A percentile compares a stretch with the other conserved stretches of the same genome.
phyloP scores from a whole-genome alignment of 2,113 vertebrate species.

The Caranx melampygus region DNA sequence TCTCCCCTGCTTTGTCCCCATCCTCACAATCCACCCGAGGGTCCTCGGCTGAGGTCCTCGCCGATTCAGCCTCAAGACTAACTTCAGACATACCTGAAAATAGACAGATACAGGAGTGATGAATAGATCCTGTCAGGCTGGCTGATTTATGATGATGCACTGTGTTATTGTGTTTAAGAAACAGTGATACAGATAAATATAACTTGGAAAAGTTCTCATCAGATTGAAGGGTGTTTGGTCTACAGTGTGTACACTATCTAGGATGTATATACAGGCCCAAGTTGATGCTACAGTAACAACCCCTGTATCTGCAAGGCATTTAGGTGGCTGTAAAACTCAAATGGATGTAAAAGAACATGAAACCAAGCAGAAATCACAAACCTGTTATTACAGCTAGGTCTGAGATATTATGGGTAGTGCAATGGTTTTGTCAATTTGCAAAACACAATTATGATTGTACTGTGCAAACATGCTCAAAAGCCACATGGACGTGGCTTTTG shows the following conservation, averaged over 20 bases:
- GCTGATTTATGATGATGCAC: neutral
- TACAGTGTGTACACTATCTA: too few species aligned
- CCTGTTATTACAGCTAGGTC: neutral
- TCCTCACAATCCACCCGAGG: slow-evolving; percentile 68
- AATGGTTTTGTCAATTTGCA: too few species aligned
- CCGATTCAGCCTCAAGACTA: slow-evolving; percentile 81
- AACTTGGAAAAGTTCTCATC: too few species aligned
- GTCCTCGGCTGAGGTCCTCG: slow-evolving; percentile 70
- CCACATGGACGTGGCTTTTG: too few species aligned
- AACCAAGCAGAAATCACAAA: neutral
- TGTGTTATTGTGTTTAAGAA: neutral
- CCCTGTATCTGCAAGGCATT: neutral
- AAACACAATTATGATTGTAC: neutral
- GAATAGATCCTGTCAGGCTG: slow-evolving; percentile 40
- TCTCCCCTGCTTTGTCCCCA: slow-evolving; percentile 61
- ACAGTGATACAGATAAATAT: too few species aligned
- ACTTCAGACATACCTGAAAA: slow-evolving; percentile 86
- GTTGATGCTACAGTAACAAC: neutral
- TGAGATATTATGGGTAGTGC: too few species aligned
- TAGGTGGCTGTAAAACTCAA: neutral
- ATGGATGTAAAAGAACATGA: neutral
- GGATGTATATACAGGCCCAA: neutral
- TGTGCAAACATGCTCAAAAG: neutral
- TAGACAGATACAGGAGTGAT: slow-evolving; percentile 69
- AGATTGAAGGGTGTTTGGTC: too few species aligned